Evolutionary conservation across 1,140 invertebrate genomes (phyloP).

Genomic region (Cyphomyrmex costatus): DNA sequence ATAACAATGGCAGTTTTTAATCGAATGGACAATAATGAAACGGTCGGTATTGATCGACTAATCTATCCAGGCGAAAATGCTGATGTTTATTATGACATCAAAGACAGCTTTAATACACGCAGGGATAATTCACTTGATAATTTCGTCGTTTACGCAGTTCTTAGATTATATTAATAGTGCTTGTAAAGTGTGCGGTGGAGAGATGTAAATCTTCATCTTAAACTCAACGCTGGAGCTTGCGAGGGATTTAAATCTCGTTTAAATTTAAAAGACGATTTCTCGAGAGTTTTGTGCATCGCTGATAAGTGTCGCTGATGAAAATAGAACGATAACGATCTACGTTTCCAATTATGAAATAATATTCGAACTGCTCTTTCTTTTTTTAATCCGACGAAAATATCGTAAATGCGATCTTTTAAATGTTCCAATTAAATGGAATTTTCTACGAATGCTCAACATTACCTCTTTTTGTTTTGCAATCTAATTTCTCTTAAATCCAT

Average conservation of each 20-base stretch:
- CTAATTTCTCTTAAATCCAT: slow-evolving; percentile 30
- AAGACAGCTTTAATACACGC: neutral
- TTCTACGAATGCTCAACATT: slow-evolving; percentile 1
- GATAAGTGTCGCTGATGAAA: slow-evolving; percentile 48
- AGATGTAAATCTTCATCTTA: slow-evolving; percentile 62
- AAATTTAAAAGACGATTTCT: slow-evolving; percentile 56
- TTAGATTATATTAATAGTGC: slow-evolving; percentile 29
- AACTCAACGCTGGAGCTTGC: slow-evolving; percentile 52
- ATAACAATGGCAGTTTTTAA: slow-evolving; percentile 44
- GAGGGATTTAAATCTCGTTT: slow-evolving; percentile 61
- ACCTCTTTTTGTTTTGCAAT: neutral
- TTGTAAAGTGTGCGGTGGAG: slow-evolving; percentile 34
- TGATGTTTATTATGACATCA: neutral
- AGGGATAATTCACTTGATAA: slow-evolving; percentile 29
- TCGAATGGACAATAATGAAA: slow-evolving; percentile 16
- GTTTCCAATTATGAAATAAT: slow-evolving; percentile 63
- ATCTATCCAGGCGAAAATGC: neutral
- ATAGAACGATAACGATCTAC: slow-evolving; percentile 59
- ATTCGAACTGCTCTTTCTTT: slow-evolving; percentile 5
- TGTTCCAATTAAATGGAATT: slow-evolving; percentile 50
- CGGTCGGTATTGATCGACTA: slow-evolving; percentile 5
- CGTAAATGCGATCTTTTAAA: slow-evolving; percentile 31
- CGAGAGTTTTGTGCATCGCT: slow-evolving; percentile 32
- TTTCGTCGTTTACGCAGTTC: slow-evolving; percentile 40
- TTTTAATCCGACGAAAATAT: slow-evolving; percentile 27